These are phyloP conservation scores for Mythimna vitellina DNA, from an alignment of 2,888 invertebrate genomes.

Conservation along the genomic window DNA sequence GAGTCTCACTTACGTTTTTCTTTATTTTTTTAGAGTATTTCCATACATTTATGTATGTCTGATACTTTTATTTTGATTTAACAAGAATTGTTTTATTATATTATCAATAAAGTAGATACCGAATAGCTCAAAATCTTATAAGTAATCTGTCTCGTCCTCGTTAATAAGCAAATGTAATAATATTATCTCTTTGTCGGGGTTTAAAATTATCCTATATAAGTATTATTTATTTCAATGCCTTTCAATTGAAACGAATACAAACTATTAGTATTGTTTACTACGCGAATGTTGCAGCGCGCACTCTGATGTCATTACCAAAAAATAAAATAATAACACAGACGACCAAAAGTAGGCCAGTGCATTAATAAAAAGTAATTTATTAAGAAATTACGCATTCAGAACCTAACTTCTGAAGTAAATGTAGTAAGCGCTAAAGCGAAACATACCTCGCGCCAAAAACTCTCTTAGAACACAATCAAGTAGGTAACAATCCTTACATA, in stretches of 20 bases:
- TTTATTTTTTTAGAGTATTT: slow-evolving; percentile 5
- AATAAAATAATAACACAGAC: background rate
- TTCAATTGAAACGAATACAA: background rate
- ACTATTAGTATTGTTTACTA: background rate
- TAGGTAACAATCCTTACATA: background rate
- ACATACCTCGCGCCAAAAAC: background rate
- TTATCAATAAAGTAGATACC: slow-evolving; percentile 16
- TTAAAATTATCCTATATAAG: background rate
- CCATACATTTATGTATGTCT: background rate
- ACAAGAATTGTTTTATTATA: slow-evolving; percentile 21
- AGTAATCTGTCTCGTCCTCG: slow-evolving; percentile 9
- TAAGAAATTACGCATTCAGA: background rate
- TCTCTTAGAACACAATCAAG: background rate
- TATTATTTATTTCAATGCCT: background rate
- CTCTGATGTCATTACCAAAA: background rate
- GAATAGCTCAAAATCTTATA: slow-evolving; percentile 3
- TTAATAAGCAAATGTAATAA: slow-evolving; percentile 12
- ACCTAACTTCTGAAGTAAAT: background rate
- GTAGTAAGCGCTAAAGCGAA: background rate
- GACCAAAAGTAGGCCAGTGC: background rate
- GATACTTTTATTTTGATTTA: slow-evolving; percentile 6
- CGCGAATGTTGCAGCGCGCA: background rate
- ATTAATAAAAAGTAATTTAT: background rate
- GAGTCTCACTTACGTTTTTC: slow-evolving; percentile 55
- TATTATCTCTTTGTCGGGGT: slow-evolving; percentile 13